Base-by-base conservation (phyloP, 2,113 vertebrate species). In the Scortum barcoo region DNA sequence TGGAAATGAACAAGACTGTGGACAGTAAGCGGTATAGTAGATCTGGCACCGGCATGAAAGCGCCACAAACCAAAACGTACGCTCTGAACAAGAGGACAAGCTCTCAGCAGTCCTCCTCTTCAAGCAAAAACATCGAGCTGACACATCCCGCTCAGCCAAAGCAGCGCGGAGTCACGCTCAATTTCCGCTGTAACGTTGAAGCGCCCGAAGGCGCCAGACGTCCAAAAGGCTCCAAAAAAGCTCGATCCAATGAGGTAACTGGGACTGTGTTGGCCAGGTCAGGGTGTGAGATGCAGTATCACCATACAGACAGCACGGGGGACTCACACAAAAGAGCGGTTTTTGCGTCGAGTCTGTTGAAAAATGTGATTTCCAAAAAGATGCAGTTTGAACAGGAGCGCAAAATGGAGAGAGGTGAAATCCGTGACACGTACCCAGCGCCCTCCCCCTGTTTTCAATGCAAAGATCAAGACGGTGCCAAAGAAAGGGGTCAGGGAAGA, bases 291-390 rank as follows among this genome's bases (percentile, higher is more conserved):
- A 75, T 85, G 80, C 85, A 84, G 57, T 93, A 56, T 67, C 84
- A 86, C 20, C 56, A 75, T 22, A 40, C 85, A 17, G 94, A 94
- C 0, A 67, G 44, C 30, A 82, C 80, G 0, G 95, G 93, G 11
- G 96, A 87, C 4, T 73, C 95, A 38, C 96, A 96, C 84, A 96
- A 96, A 72, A 97, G 97, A 85, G 97, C 97, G 5, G 95, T 94
- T 51, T 97, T 97, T 72, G 98, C 98, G 3, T 99, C 97, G 7
- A 99, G 97, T 73, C 95, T 99, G 30, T 94, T 99, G 76, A 96
- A 98, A 94, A 99, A 98, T 40, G 96, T 99, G 0, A 98, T 99
- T 92, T 99, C 97, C 71, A 99, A 99, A 94, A 99, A 99, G 91
- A 99, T 99, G 98, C 97, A 97, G 88, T 94, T 96, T 80, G 98